A percentile compares a stretch with the other conserved stretches of the same genome.
Evolutionary conservation across 92 coral and sea anemone genomes (phyloP).

Genomic region (Phenganax subtilis): DNA sequence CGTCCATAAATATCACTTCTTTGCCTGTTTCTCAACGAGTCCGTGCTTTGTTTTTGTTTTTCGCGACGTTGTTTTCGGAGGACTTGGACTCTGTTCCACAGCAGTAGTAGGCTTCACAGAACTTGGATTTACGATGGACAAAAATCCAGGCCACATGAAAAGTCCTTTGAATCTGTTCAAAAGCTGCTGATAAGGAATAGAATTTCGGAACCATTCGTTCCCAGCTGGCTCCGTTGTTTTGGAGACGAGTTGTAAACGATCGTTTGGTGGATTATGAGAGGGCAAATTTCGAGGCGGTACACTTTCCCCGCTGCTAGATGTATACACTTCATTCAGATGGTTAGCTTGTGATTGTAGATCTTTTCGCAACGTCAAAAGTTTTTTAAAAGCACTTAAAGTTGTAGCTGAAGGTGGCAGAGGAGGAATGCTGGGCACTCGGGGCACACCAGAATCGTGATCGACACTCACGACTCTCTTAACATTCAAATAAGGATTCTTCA

Average conservation of each 20-base stretch:
- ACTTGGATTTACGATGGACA: conserved; percentile 54
- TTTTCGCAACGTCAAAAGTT: conserved; percentile 52
- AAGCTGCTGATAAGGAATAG: conserved; percentile 64
- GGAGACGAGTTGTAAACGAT: conserved; percentile 28
- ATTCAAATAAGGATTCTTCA: background rate
- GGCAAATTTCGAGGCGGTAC: background rate
- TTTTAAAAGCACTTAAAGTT: conserved; percentile 64
- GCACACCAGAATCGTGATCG: background rate
- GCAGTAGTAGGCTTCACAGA: background rate
- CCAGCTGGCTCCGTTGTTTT: conserved; percentile 21
- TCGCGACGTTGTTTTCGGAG: background rate
- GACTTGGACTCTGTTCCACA: background rate
- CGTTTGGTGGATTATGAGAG: background rate
- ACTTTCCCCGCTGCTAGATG: background rate
- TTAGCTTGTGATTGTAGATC: conserved; percentile 59
- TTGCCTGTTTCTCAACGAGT: background rate
- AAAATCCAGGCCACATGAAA: conserved; percentile 84
- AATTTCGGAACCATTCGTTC: conserved; percentile 40
- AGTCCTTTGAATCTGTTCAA: conserved; percentile 72
- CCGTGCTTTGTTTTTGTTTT: background rate
- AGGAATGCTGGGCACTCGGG: conserved; percentile 64
- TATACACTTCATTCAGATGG: conserved; percentile 14
- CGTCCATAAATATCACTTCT: no score
- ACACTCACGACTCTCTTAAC: conserved; percentile 11
- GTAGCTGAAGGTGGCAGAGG: conserved; percentile 83